Evolutionary conservation across 2,797 vertebrate genomes (phyloP).

Genomic region (Eospalax fontanierii): DNA sequence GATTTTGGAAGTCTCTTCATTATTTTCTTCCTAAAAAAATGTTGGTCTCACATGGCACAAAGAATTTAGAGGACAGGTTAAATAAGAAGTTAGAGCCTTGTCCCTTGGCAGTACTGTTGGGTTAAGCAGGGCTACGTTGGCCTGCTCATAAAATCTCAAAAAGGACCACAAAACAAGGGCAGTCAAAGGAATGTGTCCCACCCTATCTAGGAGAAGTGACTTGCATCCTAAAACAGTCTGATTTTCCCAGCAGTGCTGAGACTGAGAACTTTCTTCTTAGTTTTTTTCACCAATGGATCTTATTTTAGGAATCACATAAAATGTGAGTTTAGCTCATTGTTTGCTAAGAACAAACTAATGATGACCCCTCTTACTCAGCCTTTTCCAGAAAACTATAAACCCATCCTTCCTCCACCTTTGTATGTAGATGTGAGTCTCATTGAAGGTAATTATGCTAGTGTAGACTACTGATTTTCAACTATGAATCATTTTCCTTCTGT

Average conservation of each 20-base stretch:
- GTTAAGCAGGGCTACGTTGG: neutral
- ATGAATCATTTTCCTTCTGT: neutral
- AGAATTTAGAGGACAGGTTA: neutral
- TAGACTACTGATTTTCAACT: slow-evolving; percentile 17
- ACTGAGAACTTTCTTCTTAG: neutral
- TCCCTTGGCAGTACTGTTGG: slow-evolving; percentile 29
- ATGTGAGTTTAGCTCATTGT: neutral
- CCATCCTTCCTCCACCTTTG: neutral
- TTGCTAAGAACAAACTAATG: neutral
- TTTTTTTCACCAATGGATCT: neutral
- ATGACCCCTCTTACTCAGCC: neutral
- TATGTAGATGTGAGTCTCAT: neutral
- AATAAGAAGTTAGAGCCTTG: neutral
- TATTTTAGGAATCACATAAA: slow-evolving; percentile 14
- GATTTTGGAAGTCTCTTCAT: slow-evolving; percentile 37
- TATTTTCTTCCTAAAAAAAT: slow-evolving; percentile 71
- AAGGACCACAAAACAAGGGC: slow-evolving; percentile 23
- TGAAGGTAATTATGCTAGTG: slow-evolving; percentile 16
- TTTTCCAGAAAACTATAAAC: slow-evolving; percentile 17
- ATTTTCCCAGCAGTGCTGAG: neutral
- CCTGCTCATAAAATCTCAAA: neutral
- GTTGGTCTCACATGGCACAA: neutral
- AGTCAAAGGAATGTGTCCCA: neutral
- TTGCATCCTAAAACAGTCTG: neutral
- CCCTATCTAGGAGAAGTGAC: neutral